Conservation (phyloP, 2,797 vertebrate species). For the Gouania willdenowi region DNA sequence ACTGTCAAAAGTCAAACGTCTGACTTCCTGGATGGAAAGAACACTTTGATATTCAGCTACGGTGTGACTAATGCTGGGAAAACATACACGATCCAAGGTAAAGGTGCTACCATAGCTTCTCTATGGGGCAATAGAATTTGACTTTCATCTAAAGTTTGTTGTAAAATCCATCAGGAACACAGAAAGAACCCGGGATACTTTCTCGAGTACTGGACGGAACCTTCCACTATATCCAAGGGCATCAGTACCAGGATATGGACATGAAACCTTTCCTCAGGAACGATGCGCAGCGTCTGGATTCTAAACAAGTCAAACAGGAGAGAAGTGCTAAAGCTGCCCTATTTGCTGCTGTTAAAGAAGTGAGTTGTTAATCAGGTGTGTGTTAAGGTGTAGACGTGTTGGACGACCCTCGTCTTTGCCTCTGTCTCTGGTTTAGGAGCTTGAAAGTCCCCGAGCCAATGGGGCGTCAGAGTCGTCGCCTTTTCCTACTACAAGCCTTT, state of each 20-base stretch:
- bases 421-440: constrained; percentile 45
- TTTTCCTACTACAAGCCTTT: constrained; percentile 14
- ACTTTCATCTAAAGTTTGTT: neutral
- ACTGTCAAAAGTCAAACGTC: constrained; percentile 76
- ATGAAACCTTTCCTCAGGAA: constrained; percentile 83
- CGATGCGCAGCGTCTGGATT: constrained; percentile 73
- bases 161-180: constrained; percentile 64
- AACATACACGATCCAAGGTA: constrained; percentile 90
- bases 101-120: neutral
- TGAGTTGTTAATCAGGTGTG: constrained; percentile 19
- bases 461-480: constrained; percentile 15
- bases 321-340: constrained; percentile 71
- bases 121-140: too few relatives aligned
- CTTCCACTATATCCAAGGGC: constrained; percentile 73
- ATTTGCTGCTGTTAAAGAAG: constrained; percentile 81
- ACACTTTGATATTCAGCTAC: constrained; percentile 85
- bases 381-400: too few relatives aligned
- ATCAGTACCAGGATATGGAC: constrained; percentile 80
- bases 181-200: constrained; percentile 83
- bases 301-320: constrained; percentile 80
- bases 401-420: neutral
- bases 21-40: constrained; percentile 78
- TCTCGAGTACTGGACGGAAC: constrained; percentile 80
- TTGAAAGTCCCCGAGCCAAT: constrained; percentile 33
- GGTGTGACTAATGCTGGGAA: constrained; percentile 94